These are phyloP conservation scores for Alcis repandata DNA, from an alignment of 2,888 invertebrate genomes.

Conservation along the genomic window DNA sequence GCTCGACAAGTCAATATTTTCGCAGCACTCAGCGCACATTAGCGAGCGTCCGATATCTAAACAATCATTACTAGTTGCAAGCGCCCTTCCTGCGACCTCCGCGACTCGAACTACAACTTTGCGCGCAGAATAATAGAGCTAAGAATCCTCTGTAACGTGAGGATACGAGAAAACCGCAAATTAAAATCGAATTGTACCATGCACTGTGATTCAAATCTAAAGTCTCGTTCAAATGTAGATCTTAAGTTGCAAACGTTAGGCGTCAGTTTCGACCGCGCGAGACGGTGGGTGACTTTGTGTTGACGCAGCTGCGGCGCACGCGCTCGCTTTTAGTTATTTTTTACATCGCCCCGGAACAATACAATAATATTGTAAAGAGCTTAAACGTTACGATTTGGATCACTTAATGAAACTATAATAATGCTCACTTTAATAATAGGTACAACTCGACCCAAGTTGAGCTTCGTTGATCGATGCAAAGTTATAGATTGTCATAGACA, in stretches of 20 bases:
- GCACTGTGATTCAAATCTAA: conserved; percentile 1
- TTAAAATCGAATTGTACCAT: conserved; percentile 24
- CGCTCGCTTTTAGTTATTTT: conserved; percentile 42
- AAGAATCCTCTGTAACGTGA: background rate
- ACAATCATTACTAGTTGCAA: conserved; percentile 45
- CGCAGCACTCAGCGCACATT: conserved; percentile 53
- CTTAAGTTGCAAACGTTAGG: background rate
- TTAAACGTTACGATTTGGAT: conserved; percentile 72
- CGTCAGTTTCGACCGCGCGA: conserved; percentile 20
- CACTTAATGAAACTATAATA: conserved; percentile 61
- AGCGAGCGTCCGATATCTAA: conserved; percentile 40
- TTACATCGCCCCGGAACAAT: conserved; percentile 66
- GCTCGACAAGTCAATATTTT: conserved; percentile 54
- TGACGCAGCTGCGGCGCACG: conserved; percentile 41
- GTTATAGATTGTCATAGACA: too few species aligned
- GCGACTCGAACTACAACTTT: background rate
- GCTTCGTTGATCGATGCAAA: background rate
- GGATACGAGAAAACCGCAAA: conserved; percentile 19
- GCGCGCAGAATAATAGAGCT: background rate
- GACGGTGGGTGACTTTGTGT: conserved; percentile 26
- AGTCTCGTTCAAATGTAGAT: background rate
- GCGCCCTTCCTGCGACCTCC: conserved; percentile 6
- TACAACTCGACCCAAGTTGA: background rate
- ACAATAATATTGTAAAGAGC: conserved; percentile 74
- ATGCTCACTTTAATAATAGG: conserved; percentile 20